A percentile compares a stretch with the other conserved stretches of the same genome.
Evolutionary conservation across 2,797 vertebrate species (phyloP).

Genomic region (Oceanodroma leucorhoa): DNA sequence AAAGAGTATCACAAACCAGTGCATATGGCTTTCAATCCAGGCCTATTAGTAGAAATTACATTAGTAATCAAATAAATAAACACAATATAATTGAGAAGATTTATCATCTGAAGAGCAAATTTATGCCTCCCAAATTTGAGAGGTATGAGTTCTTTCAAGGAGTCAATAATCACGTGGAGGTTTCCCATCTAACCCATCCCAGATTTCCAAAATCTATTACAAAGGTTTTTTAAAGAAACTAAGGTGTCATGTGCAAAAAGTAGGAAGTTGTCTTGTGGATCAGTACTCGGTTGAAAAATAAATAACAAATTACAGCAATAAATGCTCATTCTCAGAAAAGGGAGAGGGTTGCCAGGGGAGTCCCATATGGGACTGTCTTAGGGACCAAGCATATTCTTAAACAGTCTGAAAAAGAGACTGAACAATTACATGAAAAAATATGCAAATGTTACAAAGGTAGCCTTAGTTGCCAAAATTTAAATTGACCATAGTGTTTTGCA

Average conservation of each 20-base stretch:
- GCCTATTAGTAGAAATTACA: neutral
- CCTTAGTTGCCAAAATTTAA: neutral
- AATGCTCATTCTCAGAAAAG: neutral
- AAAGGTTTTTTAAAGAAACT: neutral
- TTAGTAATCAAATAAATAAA: neutral
- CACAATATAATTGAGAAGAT: neutral
- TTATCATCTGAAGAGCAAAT: neutral
- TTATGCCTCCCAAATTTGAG: neutral
- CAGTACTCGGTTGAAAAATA: neutral
- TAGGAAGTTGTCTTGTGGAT: neutral
- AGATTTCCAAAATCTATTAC: neutral
- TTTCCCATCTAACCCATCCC: neutral
- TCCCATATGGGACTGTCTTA: neutral
- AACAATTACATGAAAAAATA: neutral
- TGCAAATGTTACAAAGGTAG: neutral
- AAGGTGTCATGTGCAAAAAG: neutral
- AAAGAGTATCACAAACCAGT: neutral
- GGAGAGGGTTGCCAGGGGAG: neutral
- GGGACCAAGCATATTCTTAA: neutral
- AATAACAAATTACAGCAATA: neutral
- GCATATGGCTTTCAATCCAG: neutral
- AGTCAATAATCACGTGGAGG: accelerated
- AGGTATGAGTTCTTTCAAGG: neutral
- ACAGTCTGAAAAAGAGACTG: neutral
- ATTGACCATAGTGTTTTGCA: neutral